Base-by-base conservation (phyloP, 92 coral and sea anemone species). In the Chrysogorgia sp. region DNA sequence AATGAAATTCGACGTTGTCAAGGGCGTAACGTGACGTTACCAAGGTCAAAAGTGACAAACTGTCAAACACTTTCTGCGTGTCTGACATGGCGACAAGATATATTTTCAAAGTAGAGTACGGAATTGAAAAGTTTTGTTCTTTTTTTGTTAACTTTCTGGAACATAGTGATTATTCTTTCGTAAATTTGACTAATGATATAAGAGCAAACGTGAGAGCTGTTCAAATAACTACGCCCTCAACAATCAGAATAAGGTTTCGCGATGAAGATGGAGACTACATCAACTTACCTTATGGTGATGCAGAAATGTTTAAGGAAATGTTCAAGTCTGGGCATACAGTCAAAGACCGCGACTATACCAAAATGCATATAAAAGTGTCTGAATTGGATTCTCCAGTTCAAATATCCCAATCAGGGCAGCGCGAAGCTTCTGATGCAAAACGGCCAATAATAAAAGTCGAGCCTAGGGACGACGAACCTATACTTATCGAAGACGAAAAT, bases 251-350 rank as follows among this genome's bases (percentile, higher is more conserved):
- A 47, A n/a, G 50, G 22, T 33, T 34, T 31, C n/a, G 24, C 7
- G 71, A 64, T 21, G 48, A 64, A 20, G 71, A 64, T 64, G 71
- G n/a, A n/a, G n/a, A n/a, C n/a, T n/a, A n/a, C n/a, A n/a, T n/a
- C n/a, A n/a, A n/a, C n/a, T n/a, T n/a, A n/a, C n/a, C n/a, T n/a
- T n/a, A n/a, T n/a, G n/a, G n/a, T 58, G 22, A 24, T 58, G 30
- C 65, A 58, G 52, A 45, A 45, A 48, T 48, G 21, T 48, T 48
- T 4, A 48, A 48, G 56, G 56, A 48, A 5, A 48, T 48, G 56
- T 48, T 4, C 2, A 48, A 48, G 56, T 48, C 56, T 48, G 56
- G 1, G 21, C 56, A 48, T 48, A 22, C 15, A 48, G 19, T 48
- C 15, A 22, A 0, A 48, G 56, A 48, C 21, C 6, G 56, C 6